phyloP scores from a whole-genome alignment of 1,140 invertebrate species.

The Plodia interpunctella region DNA sequence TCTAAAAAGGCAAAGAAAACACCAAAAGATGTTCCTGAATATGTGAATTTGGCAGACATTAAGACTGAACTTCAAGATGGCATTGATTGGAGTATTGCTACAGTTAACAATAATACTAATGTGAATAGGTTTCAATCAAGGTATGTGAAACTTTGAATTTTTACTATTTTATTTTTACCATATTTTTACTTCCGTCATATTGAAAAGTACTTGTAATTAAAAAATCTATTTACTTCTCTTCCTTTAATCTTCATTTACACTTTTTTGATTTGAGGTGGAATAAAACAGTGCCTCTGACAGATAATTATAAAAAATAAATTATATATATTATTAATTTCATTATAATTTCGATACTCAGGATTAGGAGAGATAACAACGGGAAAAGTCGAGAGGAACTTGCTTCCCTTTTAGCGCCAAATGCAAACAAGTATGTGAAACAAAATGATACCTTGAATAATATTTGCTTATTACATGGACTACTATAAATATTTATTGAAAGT shows the following conservation, averaged over 20 bases:
- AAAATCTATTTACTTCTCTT: background rate
- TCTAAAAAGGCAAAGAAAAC: conserved; percentile 52
- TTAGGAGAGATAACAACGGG: conserved; percentile 63
- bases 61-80: conserved; percentile 74
- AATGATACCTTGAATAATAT: conserved; percentile 27
- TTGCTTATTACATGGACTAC: conserved; percentile 30
- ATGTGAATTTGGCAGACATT: conserved; percentile 60
- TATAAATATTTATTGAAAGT: conserved; percentile 53
- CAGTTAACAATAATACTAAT: conserved; percentile 56
- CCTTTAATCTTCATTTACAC: background rate
- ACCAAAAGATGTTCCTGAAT: conserved; percentile 40
- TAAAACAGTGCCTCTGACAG: too few species aligned
- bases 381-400: conserved; percentile 65
- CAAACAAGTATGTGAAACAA: conserved; percentile 66
- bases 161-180: background rate
- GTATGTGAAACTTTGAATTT: conserved; percentile 35
- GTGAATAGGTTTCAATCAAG: conserved; percentile 59
- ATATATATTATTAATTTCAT: background rate
- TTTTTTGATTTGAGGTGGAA: too few species aligned
- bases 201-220: background rate
- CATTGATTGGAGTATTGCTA: conserved; percentile 67
- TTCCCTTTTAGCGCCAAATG: conserved; percentile 63
- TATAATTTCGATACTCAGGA: conserved; percentile 59
- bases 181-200: background rate
- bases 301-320: too few species aligned